phyloP scores from a whole-genome alignment of 1,140 invertebrate genomes.

The Trachymyrmex septentrionalis region DNA sequence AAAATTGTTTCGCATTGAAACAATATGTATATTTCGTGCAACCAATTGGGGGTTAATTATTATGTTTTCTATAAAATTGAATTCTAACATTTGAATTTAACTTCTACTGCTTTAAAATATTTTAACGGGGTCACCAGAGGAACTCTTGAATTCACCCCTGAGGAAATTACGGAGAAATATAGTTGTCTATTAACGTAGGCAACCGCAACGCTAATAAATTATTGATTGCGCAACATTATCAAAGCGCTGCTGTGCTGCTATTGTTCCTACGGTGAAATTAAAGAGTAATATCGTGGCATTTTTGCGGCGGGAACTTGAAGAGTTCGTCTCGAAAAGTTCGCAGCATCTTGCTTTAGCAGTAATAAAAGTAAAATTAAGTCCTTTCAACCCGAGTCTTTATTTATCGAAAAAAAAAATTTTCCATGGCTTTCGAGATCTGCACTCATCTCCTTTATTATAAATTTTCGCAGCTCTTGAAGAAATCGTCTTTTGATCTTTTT shows the following conservation, averaged over 20 bases:
- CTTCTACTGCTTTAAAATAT: constrained; percentile 17
- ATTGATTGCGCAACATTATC: constrained; percentile 51
- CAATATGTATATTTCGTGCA: not conserved
- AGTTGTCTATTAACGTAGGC: constrained; percentile 36
- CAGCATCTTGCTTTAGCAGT: not conserved
- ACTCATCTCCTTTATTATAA: not conserved
- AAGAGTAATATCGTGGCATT: constrained; percentile 10
- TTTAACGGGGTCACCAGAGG: constrained; percentile 15
- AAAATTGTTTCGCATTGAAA: not conserved
- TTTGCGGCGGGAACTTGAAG: constrained; percentile 8
- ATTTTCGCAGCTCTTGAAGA: not conserved
- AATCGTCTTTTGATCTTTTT: not conserved
- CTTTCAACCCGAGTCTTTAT: not conserved
- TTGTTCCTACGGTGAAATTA: constrained; percentile 30
- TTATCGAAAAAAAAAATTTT: not conserved
- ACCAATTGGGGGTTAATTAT: constrained; percentile 14
- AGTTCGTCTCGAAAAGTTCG: constrained; percentile 1
- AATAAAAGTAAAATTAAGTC: constrained; percentile 5
- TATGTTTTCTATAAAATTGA: not conserved
- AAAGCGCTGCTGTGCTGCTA: not conserved
- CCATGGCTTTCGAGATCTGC: not conserved
- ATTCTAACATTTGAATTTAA: constrained; percentile 35
- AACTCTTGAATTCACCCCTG: constrained; percentile 5
- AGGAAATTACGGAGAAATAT: constrained; percentile 19
- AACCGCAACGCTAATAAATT: constrained; percentile 53